These are phyloP conservation scores for Tinea semifulvella DNA, from an alignment of 2,888 invertebrate species.

Conservation along the genomic window DNA sequence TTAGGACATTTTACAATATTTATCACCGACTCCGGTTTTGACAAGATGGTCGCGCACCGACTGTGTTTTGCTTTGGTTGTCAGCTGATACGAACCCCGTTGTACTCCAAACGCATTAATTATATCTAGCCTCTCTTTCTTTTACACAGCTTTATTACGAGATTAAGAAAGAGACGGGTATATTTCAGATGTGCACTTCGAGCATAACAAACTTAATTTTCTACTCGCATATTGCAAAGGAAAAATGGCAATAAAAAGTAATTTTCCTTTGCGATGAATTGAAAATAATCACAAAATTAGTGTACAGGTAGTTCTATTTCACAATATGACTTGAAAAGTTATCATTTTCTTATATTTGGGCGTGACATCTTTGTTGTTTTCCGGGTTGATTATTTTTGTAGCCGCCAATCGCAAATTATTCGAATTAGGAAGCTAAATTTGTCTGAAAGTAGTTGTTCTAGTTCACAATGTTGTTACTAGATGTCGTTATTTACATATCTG, in stretches of 20 bases:
- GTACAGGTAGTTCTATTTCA: slow-evolving; percentile 51
- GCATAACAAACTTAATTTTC: slow-evolving; percentile 53
- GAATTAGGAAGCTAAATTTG: no score
- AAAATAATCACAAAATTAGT: slow-evolving; percentile 32
- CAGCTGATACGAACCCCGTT: slow-evolving; percentile 56
- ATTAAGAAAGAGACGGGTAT: slow-evolving; percentile 30
- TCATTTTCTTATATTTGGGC: slow-evolving; percentile 44
- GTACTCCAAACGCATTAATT: neutral
- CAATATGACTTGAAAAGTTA: slow-evolving; percentile 39
- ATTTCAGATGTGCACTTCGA: slow-evolving; percentile 34
- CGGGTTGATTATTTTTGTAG: no score
- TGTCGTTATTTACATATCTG: no score
- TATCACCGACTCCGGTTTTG: slow-evolving; percentile 64
- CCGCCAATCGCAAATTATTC: neutral
- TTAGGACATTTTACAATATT: slow-evolving; percentile 64
- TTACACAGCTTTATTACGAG: neutral
- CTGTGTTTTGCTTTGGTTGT: slow-evolving; percentile 70
- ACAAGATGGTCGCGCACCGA: slow-evolving; percentile 69
- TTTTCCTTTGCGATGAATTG: slow-evolving; percentile 44
- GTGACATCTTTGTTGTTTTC: slow-evolving; percentile 32
- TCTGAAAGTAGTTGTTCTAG: no score
- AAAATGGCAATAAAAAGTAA: slow-evolving; percentile 39
- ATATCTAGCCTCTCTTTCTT: neutral
- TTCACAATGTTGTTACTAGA: no score
- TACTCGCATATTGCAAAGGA: slow-evolving; percentile 51